Conservation (phyloP, 2,113 vertebrate genomes). For the Petaurus breviceps region DNA sequence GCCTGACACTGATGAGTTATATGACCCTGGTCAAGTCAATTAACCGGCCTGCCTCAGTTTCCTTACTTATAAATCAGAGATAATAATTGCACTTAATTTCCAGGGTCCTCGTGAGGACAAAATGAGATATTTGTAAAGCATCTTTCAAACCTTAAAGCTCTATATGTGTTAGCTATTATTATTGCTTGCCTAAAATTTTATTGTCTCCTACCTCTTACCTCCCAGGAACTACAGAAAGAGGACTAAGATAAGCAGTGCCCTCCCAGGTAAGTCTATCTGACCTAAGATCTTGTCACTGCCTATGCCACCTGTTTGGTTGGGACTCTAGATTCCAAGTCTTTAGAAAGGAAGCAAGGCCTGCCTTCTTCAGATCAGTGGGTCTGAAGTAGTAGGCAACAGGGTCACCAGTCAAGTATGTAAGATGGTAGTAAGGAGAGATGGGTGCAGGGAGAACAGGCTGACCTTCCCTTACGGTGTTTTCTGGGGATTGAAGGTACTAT, state of each 20-base stretch:
- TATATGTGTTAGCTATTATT: not conserved
- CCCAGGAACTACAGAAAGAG: not conserved
- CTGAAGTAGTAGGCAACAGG: not conserved
- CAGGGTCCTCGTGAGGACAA: not conserved
- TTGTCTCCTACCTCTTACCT: not conserved
- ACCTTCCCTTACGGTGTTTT: not conserved
- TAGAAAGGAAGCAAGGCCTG: not conserved
- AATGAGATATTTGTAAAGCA: not conserved
- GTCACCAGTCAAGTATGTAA: too few species aligned
- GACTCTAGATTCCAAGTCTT: not conserved
- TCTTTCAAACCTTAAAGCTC: not conserved
- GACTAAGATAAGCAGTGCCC: not conserved
- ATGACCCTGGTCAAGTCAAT: not conserved
- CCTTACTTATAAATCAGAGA: not conserved
- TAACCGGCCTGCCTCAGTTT: not conserved
- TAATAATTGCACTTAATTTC: not conserved
- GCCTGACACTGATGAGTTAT: not conserved
- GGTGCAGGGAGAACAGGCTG: not conserved
- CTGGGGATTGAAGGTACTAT: not conserved
- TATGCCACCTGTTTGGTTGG: not conserved
- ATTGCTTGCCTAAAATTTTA: not conserved
- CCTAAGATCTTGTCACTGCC: not conserved
- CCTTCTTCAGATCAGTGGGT: not conserved
- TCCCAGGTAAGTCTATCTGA: not conserved
- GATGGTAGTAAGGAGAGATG: not conserved